Base-by-base conservation (phyloP, 2,797 vertebrate genomes). In the Schizopygopsis pylzovi region DNA sequence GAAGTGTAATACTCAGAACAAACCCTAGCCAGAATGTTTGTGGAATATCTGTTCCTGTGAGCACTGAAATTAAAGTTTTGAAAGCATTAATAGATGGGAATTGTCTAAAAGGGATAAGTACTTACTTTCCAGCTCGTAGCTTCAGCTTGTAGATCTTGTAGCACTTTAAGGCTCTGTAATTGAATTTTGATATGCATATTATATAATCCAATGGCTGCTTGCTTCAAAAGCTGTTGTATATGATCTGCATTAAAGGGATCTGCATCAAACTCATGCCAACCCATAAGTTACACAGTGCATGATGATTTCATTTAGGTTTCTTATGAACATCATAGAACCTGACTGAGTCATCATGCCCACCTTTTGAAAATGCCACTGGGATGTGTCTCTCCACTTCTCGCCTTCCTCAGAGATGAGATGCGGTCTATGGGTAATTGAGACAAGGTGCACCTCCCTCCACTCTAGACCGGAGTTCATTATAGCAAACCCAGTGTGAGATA, bases 391-490 rank as follows among this genome's bases (percentile, higher is more conserved):
- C 80, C 16, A 0, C 52, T 13, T 76, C 82, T 81, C 39, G 33
- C 59, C 86, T 81, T 85, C 89, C 47, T 80, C 73, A 20, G 65
- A 90, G 65, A 87, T 88, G 67, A 86, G 70, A 87, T 71, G 71
- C 85, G 84, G 85, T 87, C 79, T 87, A 87, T 89, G 87, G 90
- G 89, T 87, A 83, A 91, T 87, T 94, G 93, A 94, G 93, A 94
- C 79, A 52, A 92, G 87, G 90, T 91, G 91, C 91, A 89, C 83
- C 90, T 89, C 90, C 88, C 88, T 83, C 41, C 81, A 85, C 81
- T 47, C 67, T 72, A 49, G 63, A 45, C 28, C 43, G 22, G n/a
- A 65, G 54, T 33, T 89, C 54, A 79, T 71, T 59, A 15, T 65
- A 39, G 41, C 78, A 85, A 73, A 25, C 67, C 67, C 15, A 67